Evolutionary conservation across 2,113 vertebrate species (phyloP), one percentile per base, ranked within the genome.

Genomic region (Chaetura pelagica): DNA sequence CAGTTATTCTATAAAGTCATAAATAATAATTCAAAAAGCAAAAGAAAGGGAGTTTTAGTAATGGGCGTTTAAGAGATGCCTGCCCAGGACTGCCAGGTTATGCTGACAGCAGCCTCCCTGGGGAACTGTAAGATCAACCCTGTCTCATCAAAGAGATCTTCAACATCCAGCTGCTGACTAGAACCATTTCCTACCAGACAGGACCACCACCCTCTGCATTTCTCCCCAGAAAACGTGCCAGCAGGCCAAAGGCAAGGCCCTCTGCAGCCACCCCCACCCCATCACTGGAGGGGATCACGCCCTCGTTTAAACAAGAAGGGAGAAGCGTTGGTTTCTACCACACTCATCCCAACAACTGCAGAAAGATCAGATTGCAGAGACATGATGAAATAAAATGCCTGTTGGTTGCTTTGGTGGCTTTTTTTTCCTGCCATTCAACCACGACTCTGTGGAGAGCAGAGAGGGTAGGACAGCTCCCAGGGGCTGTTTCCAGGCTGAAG

Each of bases 31-130:
- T 21, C 9, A 48, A 48, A 19, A 48, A 48, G 18, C 46, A 48
- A 48, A 48, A 24, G 29, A 14, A 63, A 23, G 32, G 16, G 26
- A 61, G 64, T 18, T 34, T 89, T 38, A 59, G 68, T 20, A 44
- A 23, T 4, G 26, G 32, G 34, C 1, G 1, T 57, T 80, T 52
- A 42, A 49, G 61, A 63, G 42, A 48, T 0, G 1, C n/a, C 35
- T 49, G n/a, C 16, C 35, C n/a, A 46, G 30, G 26, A 59, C 27
- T 51, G 57, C 15, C 51, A 30, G 19, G 67, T 51, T 77, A 69
- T 0, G 2, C 23, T 59, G 38, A 68, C 58, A 75, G 67, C n/a
- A 81, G 40, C 49, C 82, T 82, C 55, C 42, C 52, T 4, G 27
- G 21, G 34, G 46, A 89, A 54, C 55, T 16, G 2, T 6, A 6